Percentiles rank a stretch among this genome's conserved stretches.
phyloP scores from a whole-genome alignment of 2,888 invertebrate genomes.

The Biston betularia region DNA sequence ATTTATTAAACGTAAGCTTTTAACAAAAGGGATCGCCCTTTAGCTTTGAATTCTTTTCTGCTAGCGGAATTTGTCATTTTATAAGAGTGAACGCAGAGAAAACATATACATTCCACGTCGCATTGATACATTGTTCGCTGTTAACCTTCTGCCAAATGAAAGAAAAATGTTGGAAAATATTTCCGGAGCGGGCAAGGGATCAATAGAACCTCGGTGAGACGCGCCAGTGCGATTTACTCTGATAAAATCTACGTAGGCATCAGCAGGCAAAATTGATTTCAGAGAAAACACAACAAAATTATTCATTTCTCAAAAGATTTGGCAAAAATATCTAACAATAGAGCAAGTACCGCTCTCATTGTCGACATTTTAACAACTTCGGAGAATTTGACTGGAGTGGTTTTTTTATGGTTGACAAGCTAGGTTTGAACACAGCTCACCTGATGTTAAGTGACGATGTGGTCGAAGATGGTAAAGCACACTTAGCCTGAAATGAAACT shows the following conservation, averaged over 20 bases:
- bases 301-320: background rate
- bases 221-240: conserved; percentile 12
- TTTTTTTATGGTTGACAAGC: no score
- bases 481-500: no score
- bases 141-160: conserved; percentile 27
- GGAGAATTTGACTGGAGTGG: no score
- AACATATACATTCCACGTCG: background rate
- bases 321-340: background rate
- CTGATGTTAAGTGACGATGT: no score
- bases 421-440: no score
- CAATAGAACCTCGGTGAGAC: conserved; percentile 21
- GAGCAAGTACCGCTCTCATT: background rate
- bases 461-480: no score
- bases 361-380: no score
- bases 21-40: background rate
- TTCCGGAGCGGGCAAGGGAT: conserved; percentile 19
- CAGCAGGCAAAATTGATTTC: conserved; percentile 6
- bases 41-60: conserved; percentile 3
- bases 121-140: conserved; percentile 18
- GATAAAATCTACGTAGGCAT: conserved; percentile 12
- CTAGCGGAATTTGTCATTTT: conserved; percentile 12
- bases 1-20: no score
- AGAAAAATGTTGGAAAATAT: conserved; percentile 29
- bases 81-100: background rate
- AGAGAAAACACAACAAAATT: background rate